Percentiles rank a stretch among this genome's conserved stretches.
Evolutionary conservation across 2,113 vertebrate species (phyloP).

Genomic region (Pseudonaja textilis): DNA sequence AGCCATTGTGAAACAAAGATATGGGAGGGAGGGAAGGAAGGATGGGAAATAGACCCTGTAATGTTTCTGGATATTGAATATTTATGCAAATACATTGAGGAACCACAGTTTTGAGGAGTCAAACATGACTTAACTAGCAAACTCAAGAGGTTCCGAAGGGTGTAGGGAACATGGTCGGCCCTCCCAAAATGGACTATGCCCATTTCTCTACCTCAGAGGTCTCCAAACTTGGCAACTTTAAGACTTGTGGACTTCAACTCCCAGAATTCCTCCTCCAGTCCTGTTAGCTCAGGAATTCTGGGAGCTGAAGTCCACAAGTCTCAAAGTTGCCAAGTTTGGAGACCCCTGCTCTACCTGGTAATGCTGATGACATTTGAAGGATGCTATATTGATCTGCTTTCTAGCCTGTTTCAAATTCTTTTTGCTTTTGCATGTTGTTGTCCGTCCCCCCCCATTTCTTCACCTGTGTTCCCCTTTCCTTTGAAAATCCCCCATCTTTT

Average conservation of each 20-base stretch:
- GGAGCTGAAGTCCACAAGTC: no score
- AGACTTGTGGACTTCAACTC: no score
- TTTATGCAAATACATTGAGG: not conserved
- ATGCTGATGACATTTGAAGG: not conserved
- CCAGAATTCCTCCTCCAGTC: no score
- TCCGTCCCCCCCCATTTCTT: slow-evolving; percentile 64
- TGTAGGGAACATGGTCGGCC: not conserved
- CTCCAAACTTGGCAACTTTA: no score
- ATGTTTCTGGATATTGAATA: not conserved
- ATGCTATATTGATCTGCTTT: not conserved
- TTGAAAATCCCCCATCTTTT: not conserved
- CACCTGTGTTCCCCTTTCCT: not conserved
- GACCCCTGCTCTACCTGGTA: no score
- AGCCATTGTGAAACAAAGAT: not conserved
- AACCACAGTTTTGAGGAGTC: not conserved
- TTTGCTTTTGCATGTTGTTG: slow-evolving; percentile 69
- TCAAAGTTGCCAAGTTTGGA: no score
- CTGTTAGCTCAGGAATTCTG: no score
- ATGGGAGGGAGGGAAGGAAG: not conserved
- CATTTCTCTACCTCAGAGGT: not conserved
- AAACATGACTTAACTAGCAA: not conserved
- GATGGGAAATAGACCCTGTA: not conserved
- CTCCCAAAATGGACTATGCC: not conserved
- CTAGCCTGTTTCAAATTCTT: slow-evolving; percentile 48
- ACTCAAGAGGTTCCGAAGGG: not conserved